Percentiles rank a stretch among this genome's conserved stretches.
Conservation (phyloP, 2,113 vertebrate species). For the Salminus brasiliensis region DNA sequence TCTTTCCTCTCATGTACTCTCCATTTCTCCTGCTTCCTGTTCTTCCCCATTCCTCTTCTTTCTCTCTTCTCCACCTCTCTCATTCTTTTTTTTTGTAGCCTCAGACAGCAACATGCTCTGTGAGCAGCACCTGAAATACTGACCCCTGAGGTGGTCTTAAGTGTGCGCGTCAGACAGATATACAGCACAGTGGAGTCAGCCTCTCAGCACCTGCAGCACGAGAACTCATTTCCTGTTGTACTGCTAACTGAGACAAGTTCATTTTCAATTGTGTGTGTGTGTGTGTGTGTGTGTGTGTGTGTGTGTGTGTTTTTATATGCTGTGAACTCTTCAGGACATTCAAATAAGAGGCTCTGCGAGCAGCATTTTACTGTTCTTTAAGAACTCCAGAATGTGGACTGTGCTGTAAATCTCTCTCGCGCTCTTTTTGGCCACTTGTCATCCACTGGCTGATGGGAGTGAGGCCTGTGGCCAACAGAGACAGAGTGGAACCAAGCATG, state of each 20-base stretch:
- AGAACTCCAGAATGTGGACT: conserved; percentile 29
- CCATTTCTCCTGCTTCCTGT: too few relatives aligned
- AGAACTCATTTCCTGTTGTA: conserved; percentile 56
- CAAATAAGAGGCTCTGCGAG: conserved; percentile 29
- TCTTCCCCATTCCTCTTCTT: neutral
- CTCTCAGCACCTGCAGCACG: conserved; percentile 61
- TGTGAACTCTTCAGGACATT: conserved; percentile 51
- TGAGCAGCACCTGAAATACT: conserved; percentile 53
- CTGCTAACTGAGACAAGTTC: conserved; percentile 51
- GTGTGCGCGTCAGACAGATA: conserved; percentile 54
- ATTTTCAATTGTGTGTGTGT: conserved; percentile 46
- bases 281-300: conserved; percentile 4
- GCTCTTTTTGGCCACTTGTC: conserved; percentile 44
- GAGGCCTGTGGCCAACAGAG: neutral
- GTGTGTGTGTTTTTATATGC: conserved; percentile 39
- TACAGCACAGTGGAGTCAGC: conserved; percentile 59
- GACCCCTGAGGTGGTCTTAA: conserved; percentile 53
- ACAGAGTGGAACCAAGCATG: conserved; percentile 21
- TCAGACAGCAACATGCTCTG: conserved; percentile 47
- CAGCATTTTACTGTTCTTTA: conserved; percentile 27
- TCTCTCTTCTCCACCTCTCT: conserved; percentile 20
- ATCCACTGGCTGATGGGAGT: conserved; percentile 25
- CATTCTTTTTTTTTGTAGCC: conserved; percentile 8
- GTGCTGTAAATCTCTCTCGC: conserved; percentile 45
- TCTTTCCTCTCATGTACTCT: too few relatives aligned